Base-by-base conservation (phyloP, 2,797 vertebrate species). In the Pelochelys cantorii region DNA sequence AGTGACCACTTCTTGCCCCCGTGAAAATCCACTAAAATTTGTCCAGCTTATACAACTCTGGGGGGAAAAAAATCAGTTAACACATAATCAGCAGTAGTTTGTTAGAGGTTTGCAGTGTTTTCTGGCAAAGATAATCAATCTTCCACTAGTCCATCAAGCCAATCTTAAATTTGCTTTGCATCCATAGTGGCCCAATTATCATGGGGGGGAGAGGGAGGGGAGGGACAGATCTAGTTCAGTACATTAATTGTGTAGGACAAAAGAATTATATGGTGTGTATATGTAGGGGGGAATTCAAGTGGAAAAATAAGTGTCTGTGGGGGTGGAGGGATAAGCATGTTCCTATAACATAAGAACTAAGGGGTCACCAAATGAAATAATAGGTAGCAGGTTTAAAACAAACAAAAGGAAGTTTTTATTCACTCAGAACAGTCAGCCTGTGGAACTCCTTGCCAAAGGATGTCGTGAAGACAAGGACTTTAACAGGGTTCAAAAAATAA, bases 171-270 rank as follows among this genome's bases (percentile, higher is more conserved):
- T 23, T 80, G 13, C 3, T 37, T 60, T 1, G 2, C 27, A 10
- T 25, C 0, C 0, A 27, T 84, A 90, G 14, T 29, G 27, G 10
- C 9, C 15, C 0, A 23, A 81, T 89, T 31, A 25, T 7, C 7
- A 18, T 85, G 84, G 79, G 12, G 14, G 78, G 81, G 93, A 15
- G 79, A 13, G 20, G 42, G 79, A 12, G 17, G 78, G 82, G 92
- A 15, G 79, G 15, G 20, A 82, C 85, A 71, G 48, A 1, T 15
- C 71, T 29, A 20, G 85, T 71, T 31, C 53, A 34, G 8, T 42
- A 17, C 42, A 6, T 79, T 80, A 56, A 53, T 52, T 79, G 18
- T 23, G 11, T 79, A 23, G 18, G 31, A 27, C 74, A 77, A 29
- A 52, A 75, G 3, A 55, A 42, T 59, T 60, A 42, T 81, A 17